These are phyloP conservation scores for Drosophila paranaensis DNA, from an alignment of 2,888 invertebrate genomes.

Conservation along the genomic window DNA sequence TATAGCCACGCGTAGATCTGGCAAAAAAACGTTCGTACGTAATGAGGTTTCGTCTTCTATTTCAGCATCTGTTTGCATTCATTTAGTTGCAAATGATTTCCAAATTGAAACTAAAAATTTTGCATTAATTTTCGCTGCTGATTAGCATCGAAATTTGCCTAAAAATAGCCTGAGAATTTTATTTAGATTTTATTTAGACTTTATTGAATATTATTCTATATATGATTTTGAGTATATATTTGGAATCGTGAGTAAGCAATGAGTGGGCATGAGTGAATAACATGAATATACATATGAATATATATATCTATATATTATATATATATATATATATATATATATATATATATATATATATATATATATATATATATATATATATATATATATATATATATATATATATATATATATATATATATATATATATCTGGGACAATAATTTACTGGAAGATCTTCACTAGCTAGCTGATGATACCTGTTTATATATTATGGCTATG, in stretches of 20 bases:
- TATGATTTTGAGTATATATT: constrained; percentile 8
- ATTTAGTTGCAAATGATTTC: constrained; percentile 42
- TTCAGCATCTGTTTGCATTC: constrained; percentile 32
- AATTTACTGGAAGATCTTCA: background rate
- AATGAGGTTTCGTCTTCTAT: constrained; percentile 27
- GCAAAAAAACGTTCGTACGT: constrained; percentile 36
- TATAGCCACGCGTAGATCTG: constrained; percentile 47
- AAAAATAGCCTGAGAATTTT: constrained; percentile 29
- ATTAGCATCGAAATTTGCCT: constrained; percentile 6
- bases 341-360: too few relatives aligned
- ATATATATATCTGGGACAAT: background rate
- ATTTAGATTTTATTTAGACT: constrained; percentile 9
- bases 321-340: too few relatives aligned
- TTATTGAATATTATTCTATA: constrained; percentile 1
- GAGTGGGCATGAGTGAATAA: background rate
- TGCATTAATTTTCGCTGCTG: constrained; percentile 12
- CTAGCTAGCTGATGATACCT: too few relatives aligned
- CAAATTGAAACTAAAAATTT: constrained; percentile 30
- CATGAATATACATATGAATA: too few relatives aligned
- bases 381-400: background rate
- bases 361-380: too few relatives aligned
- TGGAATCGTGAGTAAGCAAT: constrained; percentile 49
- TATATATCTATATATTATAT: too few relatives aligned
- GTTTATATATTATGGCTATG: too few relatives aligned
- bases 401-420: background rate